Evolutionary conservation across 2,888 invertebrate genomes (phyloP), one percentile per base, ranked within the genome.

Genomic region (Polyommatus iphigenia): DNA sequence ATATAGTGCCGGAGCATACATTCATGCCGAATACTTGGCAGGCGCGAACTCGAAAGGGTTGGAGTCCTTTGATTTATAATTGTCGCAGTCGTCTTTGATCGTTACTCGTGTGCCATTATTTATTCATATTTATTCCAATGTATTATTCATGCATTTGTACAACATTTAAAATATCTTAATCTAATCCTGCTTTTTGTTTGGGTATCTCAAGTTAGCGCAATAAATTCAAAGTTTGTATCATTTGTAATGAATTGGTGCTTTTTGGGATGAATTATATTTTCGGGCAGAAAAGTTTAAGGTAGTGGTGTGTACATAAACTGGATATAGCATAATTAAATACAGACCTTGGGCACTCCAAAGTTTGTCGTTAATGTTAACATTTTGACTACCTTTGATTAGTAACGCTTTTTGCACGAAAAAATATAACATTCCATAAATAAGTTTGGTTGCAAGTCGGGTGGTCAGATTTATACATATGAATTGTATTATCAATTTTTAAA

Each of bases 21-120:
- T 76, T 15, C 67, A 77, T 32, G 77, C 77, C 36, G 72, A 77
- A 77, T 77, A 77, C 77, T 77, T 72, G 77, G 77, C 77, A 59
- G 72, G 77, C 77, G 72, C 46, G 59, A 77, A 77, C 72, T 57
- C 71, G 72, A 72, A 77, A 77, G 77, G 71, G 77, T 72, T 72
- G 59, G 72, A 77, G 72, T 71, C 77, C 57, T 77, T 77, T 77
- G 77, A 77, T 77, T 77, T 77, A 77, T 77, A 77, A 77, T 77
- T 77, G 77, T 77, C 77, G 77, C 77, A 77, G 77, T 77, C 72
- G 77, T 75, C 75, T 77, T 77, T 77, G 77, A 77, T 77, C 77
- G 77, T 72, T 18, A 57, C 72, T 72, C 75, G 75, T 75, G 29
- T 75, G 50, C 75, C 75, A 75, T 77, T 72, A 77, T 77, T 54